These are phyloP conservation scores for Nematolebias whitei DNA, from an alignment of 2,113 vertebrate species.

Conservation along the genomic window DNA sequence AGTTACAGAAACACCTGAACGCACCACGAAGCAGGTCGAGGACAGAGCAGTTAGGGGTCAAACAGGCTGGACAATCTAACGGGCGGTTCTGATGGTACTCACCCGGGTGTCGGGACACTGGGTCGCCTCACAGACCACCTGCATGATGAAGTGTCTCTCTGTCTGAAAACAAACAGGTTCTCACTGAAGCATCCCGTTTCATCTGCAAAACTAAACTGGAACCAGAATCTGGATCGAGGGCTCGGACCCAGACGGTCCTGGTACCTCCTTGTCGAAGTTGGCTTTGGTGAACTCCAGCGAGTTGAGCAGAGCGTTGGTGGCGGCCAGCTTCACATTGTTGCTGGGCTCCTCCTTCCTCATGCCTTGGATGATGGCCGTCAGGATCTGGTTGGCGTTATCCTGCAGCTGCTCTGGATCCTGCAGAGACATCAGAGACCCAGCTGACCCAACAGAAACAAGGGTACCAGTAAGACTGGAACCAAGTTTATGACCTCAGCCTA, in stretches of 20 bases:
- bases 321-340: constrained; percentile 97
- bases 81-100: constrained; percentile 63
- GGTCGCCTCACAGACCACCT: constrained; percentile 98
- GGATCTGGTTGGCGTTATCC: constrained; percentile 97
- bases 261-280: constrained; percentile 98
- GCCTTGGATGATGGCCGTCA: constrained; percentile 98
- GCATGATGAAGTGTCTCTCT: constrained; percentile 99
- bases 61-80: background rate
- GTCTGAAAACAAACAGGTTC: constrained; percentile 76
- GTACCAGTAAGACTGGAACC: too few species aligned
- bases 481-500: too few species aligned
- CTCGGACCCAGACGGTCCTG: too few species aligned
- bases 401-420: constrained; percentile 98
- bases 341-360: constrained; percentile 99
- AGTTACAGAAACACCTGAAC: background rate
- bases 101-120: constrained; percentile 98
- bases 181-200: too few species aligned
- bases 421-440: too few species aligned
- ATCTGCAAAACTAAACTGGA: too few species aligned
- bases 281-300: constrained; percentile 99
- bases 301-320: constrained; percentile 97
- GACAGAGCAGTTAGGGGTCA: background rate
- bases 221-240: background rate
- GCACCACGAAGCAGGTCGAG: too few species aligned
- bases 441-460: background rate